Conservation (phyloP, 2,797 vertebrate species). For the Acanthopagrus latus region DNA sequence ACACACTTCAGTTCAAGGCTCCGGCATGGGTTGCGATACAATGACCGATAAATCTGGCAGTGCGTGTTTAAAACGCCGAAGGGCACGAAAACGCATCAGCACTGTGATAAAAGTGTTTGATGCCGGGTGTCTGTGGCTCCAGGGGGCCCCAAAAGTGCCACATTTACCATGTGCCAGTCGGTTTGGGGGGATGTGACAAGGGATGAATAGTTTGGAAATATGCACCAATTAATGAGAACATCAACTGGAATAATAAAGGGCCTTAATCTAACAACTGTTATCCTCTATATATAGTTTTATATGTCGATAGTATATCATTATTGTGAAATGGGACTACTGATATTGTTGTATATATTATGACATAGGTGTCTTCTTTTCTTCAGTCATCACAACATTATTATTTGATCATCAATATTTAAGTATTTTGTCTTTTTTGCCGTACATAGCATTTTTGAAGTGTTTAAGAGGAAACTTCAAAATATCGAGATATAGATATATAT, state of each 20-base stretch:
- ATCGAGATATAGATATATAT: too few species aligned
- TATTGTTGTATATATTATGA: too few species aligned
- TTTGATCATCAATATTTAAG: too few species aligned
- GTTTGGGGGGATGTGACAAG: not conserved
- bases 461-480: too few species aligned
- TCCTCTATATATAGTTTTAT: not conserved
- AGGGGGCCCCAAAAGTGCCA: not conserved
- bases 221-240: not conserved
- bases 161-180: not conserved
- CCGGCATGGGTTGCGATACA: slow-evolving; percentile 19
- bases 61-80: not conserved
- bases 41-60: not conserved
- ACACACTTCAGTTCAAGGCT: slow-evolving; percentile 25
- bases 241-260: not conserved
- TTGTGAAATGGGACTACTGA: too few species aligned
- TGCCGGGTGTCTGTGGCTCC: not conserved
- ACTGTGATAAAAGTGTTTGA: not conserved
- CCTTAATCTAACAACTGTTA: not conserved
- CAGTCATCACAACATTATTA: too few species aligned
- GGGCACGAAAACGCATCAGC: slow-evolving; percentile 8
- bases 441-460: too few species aligned
- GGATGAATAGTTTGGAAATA: not conserved
- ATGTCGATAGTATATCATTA: too few species aligned
- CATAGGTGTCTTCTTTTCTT: too few species aligned
- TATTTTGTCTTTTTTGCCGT: too few species aligned